These are phyloP conservation scores for Cricetomys ansorgei DNA, from an alignment of 2,113 vertebrate genomes.

Conservation along the genomic window DNA sequence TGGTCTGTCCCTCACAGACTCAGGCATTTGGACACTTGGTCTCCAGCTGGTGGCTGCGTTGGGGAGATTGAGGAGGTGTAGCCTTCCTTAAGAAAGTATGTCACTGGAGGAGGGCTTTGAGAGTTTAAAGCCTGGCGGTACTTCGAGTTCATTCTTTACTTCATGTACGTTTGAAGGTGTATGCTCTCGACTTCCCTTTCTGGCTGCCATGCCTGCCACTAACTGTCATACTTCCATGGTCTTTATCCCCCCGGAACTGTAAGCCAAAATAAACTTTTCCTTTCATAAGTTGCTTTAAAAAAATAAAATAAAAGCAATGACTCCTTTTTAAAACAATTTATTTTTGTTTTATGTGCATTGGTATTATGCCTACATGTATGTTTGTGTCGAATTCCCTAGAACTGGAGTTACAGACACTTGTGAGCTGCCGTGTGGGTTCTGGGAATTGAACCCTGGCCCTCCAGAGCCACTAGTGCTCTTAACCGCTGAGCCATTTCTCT, in stretches of 20 bases:
- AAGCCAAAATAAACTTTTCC: not conserved
- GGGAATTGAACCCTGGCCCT: too few relatives aligned
- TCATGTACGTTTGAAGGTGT: not conserved
- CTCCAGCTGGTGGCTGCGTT: not conserved
- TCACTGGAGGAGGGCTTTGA: not conserved
- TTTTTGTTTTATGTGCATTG: too few relatives aligned
- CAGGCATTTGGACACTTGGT: not conserved
- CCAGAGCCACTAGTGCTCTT: too few relatives aligned
- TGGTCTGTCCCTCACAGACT: not conserved
- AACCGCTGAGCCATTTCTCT: too few relatives aligned
- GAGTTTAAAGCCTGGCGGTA: not conserved
- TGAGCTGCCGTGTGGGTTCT: too few relatives aligned
- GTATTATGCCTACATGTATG: too few relatives aligned
- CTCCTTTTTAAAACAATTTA: too few relatives aligned
- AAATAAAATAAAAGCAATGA: too few relatives aligned
- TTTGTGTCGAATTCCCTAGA: too few relatives aligned
- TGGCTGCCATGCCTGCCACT: not conserved
- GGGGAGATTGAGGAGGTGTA: not conserved
- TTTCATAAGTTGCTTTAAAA: not conserved
- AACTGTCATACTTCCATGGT: not conserved
- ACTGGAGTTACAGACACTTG: too few relatives aligned
- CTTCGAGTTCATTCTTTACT: not conserved
- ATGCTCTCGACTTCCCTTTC: not conserved
- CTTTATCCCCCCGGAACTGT: not conserved
- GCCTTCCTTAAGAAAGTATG: not conserved